phyloP scores from a whole-genome alignment of 2,113 vertebrate species.

The Dasyornis broadbenti region DNA sequence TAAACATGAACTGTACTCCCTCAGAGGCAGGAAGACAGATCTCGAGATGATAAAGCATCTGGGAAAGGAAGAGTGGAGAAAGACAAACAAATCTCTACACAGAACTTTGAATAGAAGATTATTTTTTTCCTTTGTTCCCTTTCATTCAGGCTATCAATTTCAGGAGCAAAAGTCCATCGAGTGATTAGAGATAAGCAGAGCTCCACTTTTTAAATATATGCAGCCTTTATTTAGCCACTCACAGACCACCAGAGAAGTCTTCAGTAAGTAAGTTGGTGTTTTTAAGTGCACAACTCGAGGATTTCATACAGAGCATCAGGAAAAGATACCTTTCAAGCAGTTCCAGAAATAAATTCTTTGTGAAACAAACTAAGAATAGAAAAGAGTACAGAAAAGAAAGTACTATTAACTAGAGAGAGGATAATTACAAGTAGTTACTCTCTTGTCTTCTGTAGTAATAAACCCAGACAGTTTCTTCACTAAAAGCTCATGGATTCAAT shows the following conservation, averaged over 20 bases:
- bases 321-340: background rate
- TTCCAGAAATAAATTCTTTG: background rate
- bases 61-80: background rate
- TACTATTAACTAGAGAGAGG: background rate
- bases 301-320: background rate
- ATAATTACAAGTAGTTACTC: background rate
- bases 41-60: background rate
- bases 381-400: background rate
- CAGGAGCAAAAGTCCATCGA: background rate
- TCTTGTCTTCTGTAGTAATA: background rate
- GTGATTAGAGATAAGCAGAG: background rate
- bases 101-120: background rate
- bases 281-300: rapidly evolving
- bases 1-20: constrained; percentile 8
- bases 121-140: background rate
- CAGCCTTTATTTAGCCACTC: background rate
- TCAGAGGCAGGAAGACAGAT: background rate
- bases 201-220: background rate
- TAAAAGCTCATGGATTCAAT: background rate
- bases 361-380: background rate
- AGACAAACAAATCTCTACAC: background rate
- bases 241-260: background rate
- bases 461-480: background rate
- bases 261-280: background rate
- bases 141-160: background rate